Base-by-base conservation (phyloP, 2,888 invertebrate genomes). In the Trileptium ribeirensis region DNA sequence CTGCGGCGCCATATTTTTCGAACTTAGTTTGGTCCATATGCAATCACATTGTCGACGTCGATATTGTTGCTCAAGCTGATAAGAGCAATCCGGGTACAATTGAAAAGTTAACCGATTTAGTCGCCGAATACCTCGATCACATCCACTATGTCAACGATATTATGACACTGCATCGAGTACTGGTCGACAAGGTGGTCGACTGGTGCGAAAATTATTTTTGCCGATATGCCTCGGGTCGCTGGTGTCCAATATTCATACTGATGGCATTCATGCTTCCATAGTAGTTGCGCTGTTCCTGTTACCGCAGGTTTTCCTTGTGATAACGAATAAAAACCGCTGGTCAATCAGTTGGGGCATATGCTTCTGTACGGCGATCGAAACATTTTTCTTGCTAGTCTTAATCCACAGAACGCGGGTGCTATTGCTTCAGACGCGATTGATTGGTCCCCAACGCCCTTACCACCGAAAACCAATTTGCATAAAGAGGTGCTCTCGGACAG, bases 21-120 rank as follows among this genome's bases (percentile, higher is more conserved):
- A 98, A 99, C 90, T 92, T 99, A 81, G 97, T 98, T 70, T 98
- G 97, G 96, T 97, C 97, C 88, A 97, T 99, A 87, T 97, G 97
- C 80, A 97, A 95, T 90, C 96, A 98, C 89, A 95, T 98, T 84
- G 91, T 97, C 85, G 97, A 99, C 89, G 91, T 99, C 85, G 96
- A 99, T 89, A 92, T 93, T 1, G 98, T 36, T 75, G 77, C 77
- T 33, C 77, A 75, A 39, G 77, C 77, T 75, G 77, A 75, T n/a
- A 36, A 8, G 51, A 51, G 24, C 51, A 24, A 51, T 8, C 8
- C 38, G 31, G 8, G 19, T 34, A 51, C 81, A 33, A 93, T 95
- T 88, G 94, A 94, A 86, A 93, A 95, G 86, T 91, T 99, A 78
- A 93, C 96, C 19, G 97, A 97, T 90, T 90, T 98, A 84, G 96